Evolutionary conservation across 2,113 vertebrate genomes (phyloP).

Genomic region (cattle (Bos taurus)): DNA sequence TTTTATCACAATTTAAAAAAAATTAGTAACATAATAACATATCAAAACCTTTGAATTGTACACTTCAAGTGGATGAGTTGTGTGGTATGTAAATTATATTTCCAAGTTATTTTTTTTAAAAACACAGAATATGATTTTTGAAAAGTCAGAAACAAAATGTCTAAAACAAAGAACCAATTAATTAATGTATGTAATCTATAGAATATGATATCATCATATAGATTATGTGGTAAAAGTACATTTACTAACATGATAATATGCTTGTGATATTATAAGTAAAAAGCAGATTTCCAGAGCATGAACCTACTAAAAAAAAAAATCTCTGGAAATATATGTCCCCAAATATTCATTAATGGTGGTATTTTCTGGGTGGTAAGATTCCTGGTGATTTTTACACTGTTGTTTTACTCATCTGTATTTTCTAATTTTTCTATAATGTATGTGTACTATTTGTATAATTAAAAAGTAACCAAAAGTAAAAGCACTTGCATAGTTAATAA

Average conservation of each 20-base stretch:
- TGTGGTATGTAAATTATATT: neutral
- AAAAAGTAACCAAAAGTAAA: neutral
- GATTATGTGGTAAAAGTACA: neutral
- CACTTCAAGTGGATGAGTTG: neutral
- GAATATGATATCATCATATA: neutral
- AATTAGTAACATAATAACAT: neutral
- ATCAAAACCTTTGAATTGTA: neutral
- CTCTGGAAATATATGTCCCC: neutral
- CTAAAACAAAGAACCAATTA: neutral
- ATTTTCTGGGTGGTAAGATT: neutral
- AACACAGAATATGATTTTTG: neutral
- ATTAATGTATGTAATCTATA: neutral
- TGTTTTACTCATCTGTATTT: neutral
- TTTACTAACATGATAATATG: neutral
- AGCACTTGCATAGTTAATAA: neutral
- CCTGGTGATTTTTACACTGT: neutral
- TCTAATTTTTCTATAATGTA: neutral
- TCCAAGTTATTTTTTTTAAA: neutral
- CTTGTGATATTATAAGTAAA: neutral
- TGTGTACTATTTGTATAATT: neutral
- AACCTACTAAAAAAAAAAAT: neutral
- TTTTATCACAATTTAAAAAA: neutral
- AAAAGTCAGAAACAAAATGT: neutral
- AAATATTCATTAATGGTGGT: neutral
- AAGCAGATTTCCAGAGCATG: neutral